A percentile compares a stretch with the other conserved stretches of the same genome.
Conservation (phyloP, 1,140 invertebrate species). For the Charaxes varanes region DNA sequence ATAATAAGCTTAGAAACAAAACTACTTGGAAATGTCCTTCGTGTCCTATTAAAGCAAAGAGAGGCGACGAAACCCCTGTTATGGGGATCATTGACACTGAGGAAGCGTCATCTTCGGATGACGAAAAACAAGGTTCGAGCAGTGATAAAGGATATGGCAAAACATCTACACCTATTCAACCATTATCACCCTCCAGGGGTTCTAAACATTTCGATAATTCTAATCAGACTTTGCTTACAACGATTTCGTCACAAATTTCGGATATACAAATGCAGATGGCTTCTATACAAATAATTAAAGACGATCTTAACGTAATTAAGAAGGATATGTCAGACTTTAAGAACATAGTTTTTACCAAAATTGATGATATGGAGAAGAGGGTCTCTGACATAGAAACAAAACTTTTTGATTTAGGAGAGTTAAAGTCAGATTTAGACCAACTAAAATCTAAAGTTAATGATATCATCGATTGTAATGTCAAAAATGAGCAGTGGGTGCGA, state of each 20-base stretch:
- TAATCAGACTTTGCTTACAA: background rate
- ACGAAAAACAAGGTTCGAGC: background rate
- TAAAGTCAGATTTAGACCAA: background rate
- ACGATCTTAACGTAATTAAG: background rate
- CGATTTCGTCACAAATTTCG: background rate
- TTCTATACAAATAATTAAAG: background rate
- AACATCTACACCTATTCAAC: background rate
- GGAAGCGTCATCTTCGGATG: background rate
- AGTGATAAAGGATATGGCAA: background rate
- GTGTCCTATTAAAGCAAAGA: background rate
- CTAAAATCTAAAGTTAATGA: conserved; percentile 1
- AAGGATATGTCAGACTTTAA: background rate
- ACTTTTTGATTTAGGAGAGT: too few species aligned
- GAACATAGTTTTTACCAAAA: too few species aligned
- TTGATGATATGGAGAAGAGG: too few species aligned
- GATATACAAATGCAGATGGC: background rate
- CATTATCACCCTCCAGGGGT: background rate
- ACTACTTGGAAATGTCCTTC: background rate
- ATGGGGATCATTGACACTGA: background rate
- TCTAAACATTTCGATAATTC: background rate
- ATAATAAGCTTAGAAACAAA: background rate
- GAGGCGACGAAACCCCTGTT: background rate
- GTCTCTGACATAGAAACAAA: too few species aligned
- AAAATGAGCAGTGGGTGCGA: conserved; percentile 6
- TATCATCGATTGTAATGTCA: background rate